A percentile compares a stretch with the other conserved stretches of the same genome.
These are phyloP conservation scores for Platorchestia sp. DNA, from an alignment of 1,140 invertebrate genomes.

Conservation along the genomic window DNA sequence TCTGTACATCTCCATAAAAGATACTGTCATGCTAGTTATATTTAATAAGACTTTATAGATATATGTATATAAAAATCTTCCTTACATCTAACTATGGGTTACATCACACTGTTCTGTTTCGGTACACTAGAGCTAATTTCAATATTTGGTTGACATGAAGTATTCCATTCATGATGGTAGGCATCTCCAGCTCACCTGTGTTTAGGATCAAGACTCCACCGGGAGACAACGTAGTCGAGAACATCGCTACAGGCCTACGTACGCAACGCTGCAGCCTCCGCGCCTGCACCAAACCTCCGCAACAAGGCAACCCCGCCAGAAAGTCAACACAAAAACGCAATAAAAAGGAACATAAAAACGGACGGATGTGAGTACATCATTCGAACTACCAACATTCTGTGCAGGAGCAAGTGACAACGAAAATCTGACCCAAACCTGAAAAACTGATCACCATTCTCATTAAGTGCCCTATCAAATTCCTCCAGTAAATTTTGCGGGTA, in stretches of 20 bases:
- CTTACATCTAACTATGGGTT: constrained; percentile 32
- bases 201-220: neutral
- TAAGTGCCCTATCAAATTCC: neutral
- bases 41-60: constrained; percentile 21
- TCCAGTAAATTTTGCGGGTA: neutral
- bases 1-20: neutral
- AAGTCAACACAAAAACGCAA: neutral
- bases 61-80: constrained; percentile 52
- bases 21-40: neutral
- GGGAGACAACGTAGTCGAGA: neutral
- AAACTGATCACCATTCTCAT: neutral
- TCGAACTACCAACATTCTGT: neutral
- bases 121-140: constrained; percentile 38
- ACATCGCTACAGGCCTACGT: neutral
- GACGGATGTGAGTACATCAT: neutral
- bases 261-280: neutral
- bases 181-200: neutral
- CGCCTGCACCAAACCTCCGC: neutral
- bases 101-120: constrained; percentile 44
- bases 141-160: constrained; percentile 31
- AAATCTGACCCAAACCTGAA: neutral
- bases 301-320: neutral
- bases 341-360: neutral
- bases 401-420: neutral
- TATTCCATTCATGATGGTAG: neutral